phyloP scores from a whole-genome alignment of 2,797 vertebrate species.

The Molothrus aeneus region DNA sequence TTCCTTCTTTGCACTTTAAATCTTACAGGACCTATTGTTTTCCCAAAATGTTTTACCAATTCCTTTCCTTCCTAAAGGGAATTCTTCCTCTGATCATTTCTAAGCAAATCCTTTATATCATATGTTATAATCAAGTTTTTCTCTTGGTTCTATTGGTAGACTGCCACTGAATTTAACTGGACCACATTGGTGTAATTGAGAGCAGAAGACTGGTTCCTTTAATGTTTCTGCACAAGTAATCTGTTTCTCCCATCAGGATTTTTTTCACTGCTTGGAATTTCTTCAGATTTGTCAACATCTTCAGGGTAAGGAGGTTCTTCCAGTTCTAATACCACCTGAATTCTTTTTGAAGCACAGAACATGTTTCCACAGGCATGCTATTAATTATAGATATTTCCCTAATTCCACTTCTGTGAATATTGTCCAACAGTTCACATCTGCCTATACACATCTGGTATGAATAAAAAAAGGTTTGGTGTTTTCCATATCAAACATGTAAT shows the following conservation, averaged over 20 bases:
- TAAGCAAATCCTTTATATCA: background rate
- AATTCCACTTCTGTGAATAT: conserved; percentile 39
- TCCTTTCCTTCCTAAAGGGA: background rate
- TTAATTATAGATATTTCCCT: conserved; percentile 53
- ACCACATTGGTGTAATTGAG: background rate
- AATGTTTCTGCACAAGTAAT: conserved; percentile 19
- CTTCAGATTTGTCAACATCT: conserved; percentile 57
- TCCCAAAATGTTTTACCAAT: background rate
- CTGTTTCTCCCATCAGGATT: background rate
- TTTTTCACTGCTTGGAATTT: conserved; percentile 37
- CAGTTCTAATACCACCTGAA: conserved; percentile 35
- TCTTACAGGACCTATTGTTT: background rate
- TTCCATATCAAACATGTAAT: conserved; percentile 14
- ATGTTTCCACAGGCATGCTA: conserved; percentile 44
- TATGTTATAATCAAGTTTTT: background rate
- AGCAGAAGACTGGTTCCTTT: conserved; percentile 26
- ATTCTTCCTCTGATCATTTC: background rate
- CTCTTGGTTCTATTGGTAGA: background rate
- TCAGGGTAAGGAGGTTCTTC: conserved; percentile 40
- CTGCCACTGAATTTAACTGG: conserved; percentile 1
- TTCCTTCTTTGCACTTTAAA: conserved; percentile 2
- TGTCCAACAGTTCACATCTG: conserved; percentile 35
- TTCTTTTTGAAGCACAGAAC: conserved; percentile 57
- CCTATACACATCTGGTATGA: conserved; percentile 53
- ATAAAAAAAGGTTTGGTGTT: background rate